Conservation (phyloP, 1,140 invertebrate species). For the Brachionus rotundiformis region DNA sequence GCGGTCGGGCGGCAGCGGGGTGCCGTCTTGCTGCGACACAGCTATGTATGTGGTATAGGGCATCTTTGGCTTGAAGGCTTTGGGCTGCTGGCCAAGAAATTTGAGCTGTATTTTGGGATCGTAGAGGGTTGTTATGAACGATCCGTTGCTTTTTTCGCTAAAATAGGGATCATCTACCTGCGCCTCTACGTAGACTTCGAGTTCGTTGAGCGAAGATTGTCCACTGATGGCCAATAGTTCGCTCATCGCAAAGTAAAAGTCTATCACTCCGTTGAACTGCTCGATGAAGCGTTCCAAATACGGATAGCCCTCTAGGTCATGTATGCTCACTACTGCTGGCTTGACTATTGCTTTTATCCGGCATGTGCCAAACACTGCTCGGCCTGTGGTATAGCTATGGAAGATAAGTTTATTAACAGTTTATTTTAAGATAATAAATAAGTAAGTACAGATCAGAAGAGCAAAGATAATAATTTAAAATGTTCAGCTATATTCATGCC, state of each 20-base stretch:
- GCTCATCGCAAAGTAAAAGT: constrained; percentile 79
- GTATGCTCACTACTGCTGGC: constrained; percentile 51
- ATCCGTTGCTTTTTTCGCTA: constrained; percentile 78
- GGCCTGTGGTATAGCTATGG: constrained; percentile 64
- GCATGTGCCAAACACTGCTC: constrained; percentile 72
- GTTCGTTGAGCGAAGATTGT: constrained; percentile 72
- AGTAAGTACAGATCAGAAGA: no score
- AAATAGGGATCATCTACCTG: constrained; percentile 85
- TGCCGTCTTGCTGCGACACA: constrained; percentile 55
- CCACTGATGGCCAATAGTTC: constrained; percentile 66
- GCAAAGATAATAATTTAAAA: no score
- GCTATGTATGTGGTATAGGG: constrained; percentile 77
- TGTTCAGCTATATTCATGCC: no score
- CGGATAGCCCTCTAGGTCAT: constrained; percentile 50
- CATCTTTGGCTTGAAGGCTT: constrained; percentile 91
- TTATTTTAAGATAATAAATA: no score
- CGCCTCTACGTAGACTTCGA: constrained; percentile 73
- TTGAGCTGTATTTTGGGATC: constrained; percentile 78
- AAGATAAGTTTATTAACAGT: not conserved
- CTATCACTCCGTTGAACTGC: constrained; percentile 77
- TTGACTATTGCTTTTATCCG: constrained; percentile 73
- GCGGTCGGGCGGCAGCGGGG: constrained; percentile 11
- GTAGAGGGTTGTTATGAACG: constrained; percentile 80
- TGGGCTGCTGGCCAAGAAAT: constrained; percentile 83
- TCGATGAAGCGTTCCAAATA: constrained; percentile 34